phyloP scores from a whole-genome alignment of 2,888 invertebrate genomes.

The Andricus quercusramuli region DNA sequence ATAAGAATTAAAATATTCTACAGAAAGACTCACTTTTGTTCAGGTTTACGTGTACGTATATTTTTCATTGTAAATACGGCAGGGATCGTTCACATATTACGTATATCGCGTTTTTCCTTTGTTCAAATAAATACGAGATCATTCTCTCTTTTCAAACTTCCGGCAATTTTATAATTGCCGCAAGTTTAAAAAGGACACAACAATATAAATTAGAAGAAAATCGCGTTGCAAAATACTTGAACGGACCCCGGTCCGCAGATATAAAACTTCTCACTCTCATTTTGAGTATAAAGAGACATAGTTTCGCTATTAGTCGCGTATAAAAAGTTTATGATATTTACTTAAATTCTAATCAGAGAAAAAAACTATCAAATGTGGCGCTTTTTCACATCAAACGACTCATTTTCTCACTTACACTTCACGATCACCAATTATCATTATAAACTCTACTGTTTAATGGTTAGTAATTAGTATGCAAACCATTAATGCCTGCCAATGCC shows the following conservation, averaged over 20 bases:
- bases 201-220: no score
- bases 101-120: no score
- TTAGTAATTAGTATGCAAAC: constrained; percentile 23
- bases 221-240: no score
- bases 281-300: constrained; percentile 62
- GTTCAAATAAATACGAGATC: no score
- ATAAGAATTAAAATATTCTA: background rate
- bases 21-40: background rate
- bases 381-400: background rate
- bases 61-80: constrained; percentile 74
- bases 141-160: no score
- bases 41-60: constrained; percentile 57
- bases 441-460: constrained; percentile 15
- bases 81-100: no score
- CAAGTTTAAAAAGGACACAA: no score
- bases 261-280: constrained; percentile 70
- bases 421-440: constrained; percentile 2
- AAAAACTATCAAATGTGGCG: background rate
- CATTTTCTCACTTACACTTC: constrained; percentile 8
- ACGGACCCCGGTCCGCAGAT: constrained; percentile 50
- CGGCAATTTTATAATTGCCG: no score
- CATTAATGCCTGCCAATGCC: constrained; percentile 10
- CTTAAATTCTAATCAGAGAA: constrained; percentile 9
- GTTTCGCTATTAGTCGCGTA: constrained; percentile 64
- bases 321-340: constrained; percentile 60